Percentiles rank a stretch among this genome's conserved stretches.
These are phyloP conservation scores for Engraulis encrasicolus DNA, from an alignment of 2,113 vertebrate species.

Conservation along the genomic window DNA sequence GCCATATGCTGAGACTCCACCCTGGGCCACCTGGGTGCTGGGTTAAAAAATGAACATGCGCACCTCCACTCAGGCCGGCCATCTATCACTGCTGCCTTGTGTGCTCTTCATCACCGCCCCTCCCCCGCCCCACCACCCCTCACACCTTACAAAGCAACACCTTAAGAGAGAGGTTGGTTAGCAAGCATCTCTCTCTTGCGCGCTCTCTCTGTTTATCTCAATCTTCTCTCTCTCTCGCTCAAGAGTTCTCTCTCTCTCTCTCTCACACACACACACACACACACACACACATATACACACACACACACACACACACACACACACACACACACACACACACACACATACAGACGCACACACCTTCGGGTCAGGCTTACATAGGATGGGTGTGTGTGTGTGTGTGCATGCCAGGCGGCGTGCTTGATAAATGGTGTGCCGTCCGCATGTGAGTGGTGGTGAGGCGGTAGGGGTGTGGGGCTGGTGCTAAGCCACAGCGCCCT, in stretches of 20 bases:
- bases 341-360: too few relatives aligned
- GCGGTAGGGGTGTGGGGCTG: background rate
- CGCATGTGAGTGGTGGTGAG: background rate
- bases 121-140: too few relatives aligned
- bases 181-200: background rate
- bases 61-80: background rate
- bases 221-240: too few relatives aligned
- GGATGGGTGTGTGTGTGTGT: too few relatives aligned
- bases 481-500: background rate
- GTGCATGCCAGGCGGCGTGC: background rate
- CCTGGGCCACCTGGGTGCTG: background rate
- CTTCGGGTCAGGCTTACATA: too few relatives aligned
- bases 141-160: background rate
- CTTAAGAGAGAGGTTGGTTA: background rate
- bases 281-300: background rate
- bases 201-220: too few relatives aligned
- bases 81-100: background rate
- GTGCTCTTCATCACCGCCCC: too few relatives aligned
- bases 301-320: too few relatives aligned
- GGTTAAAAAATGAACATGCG: background rate
- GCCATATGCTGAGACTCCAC: background rate
- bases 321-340: too few relatives aligned
- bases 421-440: background rate
- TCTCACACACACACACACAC: too few relatives aligned
- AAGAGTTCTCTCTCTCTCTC: too few relatives aligned